phyloP scores from a whole-genome alignment of 2,113 vertebrate species.

The Eubucco bourcierii region DNA sequence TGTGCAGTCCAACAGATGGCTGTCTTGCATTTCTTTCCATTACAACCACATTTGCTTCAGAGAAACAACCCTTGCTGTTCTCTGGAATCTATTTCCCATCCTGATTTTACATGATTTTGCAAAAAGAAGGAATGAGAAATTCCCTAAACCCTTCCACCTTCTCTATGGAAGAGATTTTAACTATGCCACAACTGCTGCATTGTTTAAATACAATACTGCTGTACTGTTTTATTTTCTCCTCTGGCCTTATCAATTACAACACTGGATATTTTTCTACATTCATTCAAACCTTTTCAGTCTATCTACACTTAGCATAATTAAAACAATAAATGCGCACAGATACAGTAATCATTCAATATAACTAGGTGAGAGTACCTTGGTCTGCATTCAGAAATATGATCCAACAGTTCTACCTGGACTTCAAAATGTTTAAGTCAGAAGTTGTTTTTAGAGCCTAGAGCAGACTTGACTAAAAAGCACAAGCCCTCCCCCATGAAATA shows the following conservation, averaged over 20 bases:
- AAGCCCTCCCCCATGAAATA: not conserved
- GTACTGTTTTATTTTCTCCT: not conserved
- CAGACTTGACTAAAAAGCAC: not conserved
- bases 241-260: not conserved
- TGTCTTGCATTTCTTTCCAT: constrained; percentile 63
- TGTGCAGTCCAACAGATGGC: constrained; percentile 61
- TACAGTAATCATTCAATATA: not conserved
- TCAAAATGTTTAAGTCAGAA: not conserved
- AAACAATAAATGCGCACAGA: not conserved
- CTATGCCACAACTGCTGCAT: not conserved
- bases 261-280: not conserved
- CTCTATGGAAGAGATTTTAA: not conserved
- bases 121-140: not conserved
- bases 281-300: not conserved
- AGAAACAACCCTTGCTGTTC: not conserved
- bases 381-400: not conserved
- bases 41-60: not conserved
- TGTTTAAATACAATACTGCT: not conserved
- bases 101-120: not conserved
- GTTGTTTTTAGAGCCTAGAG: not conserved
- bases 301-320: not conserved
- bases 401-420: not conserved
- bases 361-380: not conserved
- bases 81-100: not conserved
- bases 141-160: not conserved